phyloP scores from a whole-genome alignment of 2,113 vertebrate species.

The Probosciger aterrimus region DNA sequence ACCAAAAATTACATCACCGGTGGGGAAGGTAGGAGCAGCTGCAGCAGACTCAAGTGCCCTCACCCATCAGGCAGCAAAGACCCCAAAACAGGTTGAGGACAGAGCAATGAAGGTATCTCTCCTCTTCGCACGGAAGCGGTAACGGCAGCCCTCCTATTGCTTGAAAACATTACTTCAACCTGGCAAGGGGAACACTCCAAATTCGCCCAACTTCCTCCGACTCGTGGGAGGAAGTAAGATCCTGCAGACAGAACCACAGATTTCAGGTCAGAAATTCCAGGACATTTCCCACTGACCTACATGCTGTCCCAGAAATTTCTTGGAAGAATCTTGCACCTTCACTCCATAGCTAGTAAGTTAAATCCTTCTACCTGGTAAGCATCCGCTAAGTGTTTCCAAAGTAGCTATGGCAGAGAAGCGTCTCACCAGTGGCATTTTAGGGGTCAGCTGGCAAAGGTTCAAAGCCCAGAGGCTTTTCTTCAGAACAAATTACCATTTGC shows the following conservation, averaged over 20 bases:
- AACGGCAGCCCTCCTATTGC: background rate
- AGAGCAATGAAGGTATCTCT: background rate
- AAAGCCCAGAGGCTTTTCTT: background rate
- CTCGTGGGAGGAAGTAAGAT: background rate
- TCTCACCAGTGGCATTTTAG: background rate
- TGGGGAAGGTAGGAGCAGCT: background rate
- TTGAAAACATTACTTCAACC: background rate
- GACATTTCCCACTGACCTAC: background rate
- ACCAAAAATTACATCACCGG: background rate
- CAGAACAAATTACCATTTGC: background rate
- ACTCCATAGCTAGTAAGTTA: background rate
- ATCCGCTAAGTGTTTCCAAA: background rate
- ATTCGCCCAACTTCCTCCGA: background rate
- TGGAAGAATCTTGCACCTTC: background rate
- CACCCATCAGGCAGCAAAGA: background rate
- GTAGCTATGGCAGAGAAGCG: background rate
- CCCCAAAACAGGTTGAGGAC: background rate
- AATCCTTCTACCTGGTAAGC: background rate
- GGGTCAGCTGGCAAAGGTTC: background rate
- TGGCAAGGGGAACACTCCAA: background rate
- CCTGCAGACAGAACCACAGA: background rate
- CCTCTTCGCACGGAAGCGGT: background rate
- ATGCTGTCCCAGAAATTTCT: background rate
- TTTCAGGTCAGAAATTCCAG: background rate
- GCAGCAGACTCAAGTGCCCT: background rate